phyloP scores from a whole-genome alignment of 2,797 vertebrate genomes.

The Labroides dimidiatus region DNA sequence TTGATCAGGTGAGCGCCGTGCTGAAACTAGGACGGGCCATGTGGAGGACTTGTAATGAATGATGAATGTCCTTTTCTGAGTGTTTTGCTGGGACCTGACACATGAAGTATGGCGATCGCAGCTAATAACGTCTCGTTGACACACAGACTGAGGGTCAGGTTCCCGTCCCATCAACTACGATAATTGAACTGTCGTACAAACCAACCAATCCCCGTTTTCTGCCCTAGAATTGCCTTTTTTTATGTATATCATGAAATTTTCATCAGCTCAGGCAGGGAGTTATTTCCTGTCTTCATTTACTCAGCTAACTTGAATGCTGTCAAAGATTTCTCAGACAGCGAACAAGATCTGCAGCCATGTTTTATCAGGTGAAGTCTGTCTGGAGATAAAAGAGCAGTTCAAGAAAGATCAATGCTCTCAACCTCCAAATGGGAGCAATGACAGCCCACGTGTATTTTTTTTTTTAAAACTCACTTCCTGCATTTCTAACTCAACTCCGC shows the following conservation, averaged over 20 bases:
- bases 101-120: slow-evolving; percentile 55
- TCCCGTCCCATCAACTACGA: slow-evolving; percentile 65
- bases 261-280: slow-evolving; percentile 49
- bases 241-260: slow-evolving; percentile 69
- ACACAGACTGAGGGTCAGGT: slow-evolving; percentile 66
- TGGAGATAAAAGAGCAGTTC: slow-evolving; percentile 53
- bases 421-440: slow-evolving; percentile 50
- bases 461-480: slow-evolving; percentile 24
- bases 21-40: slow-evolving; percentile 41
- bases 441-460: slow-evolving; percentile 29
- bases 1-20: slow-evolving; percentile 55
- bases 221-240: slow-evolving; percentile 36
- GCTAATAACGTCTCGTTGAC: slow-evolving; percentile 44
- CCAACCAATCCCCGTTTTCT: slow-evolving; percentile 7
- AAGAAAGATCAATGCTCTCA: slow-evolving; percentile 45
- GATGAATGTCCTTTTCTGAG: slow-evolving; percentile 49
- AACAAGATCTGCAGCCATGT: slow-evolving; percentile 60
- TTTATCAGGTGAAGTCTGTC: slow-evolving; percentile 54
- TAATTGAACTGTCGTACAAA: slow-evolving; percentile 69
- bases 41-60: slow-evolving; percentile 49
- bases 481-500: slow-evolving; percentile 35
- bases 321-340: slow-evolving; percentile 54
- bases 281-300: slow-evolving; percentile 64
- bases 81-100: slow-evolving; percentile 34
- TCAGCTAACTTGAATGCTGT: slow-evolving; percentile 34